These are phyloP conservation scores for Struthidea cinerea DNA, from an alignment of 2,113 vertebrate genomes.

Conservation along the genomic window DNA sequence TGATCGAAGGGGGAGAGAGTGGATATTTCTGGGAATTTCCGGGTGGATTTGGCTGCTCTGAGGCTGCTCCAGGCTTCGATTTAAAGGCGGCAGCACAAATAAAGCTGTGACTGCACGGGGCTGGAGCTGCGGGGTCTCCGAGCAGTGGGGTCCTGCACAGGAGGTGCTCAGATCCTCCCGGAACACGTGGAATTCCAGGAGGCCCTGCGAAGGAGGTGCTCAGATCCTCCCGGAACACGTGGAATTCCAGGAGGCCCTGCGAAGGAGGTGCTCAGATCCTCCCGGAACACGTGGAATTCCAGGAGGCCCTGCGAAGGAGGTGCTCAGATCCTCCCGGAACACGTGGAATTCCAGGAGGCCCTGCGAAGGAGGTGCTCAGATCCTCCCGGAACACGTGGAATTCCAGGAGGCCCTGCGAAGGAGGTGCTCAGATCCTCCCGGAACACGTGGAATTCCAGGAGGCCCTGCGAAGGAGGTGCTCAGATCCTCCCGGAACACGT, in stretches of 20 bases:
- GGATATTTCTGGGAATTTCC: conserved; percentile 1
- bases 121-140: neutral
- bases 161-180: neutral
- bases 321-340: too few relatives aligned
- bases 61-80: neutral
- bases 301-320: too few relatives aligned
- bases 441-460: accelerated
- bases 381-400: neutral
- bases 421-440: neutral
- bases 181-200: neutral
- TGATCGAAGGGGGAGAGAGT: neutral
- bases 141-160: neutral
- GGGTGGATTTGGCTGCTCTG: neutral
- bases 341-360: too few relatives aligned
- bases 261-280: neutral
- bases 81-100: neutral
- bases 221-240: neutral
- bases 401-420: neutral
- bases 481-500: accelerated
- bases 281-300: accelerated
- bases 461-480: neutral
- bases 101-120: neutral
- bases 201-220: neutral
- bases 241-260: neutral
- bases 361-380: neutral